A percentile compares a stretch with the other conserved stretches of the same genome.
These are phyloP conservation scores for Arenaria interpres DNA, from an alignment of 2,113 vertebrate genomes.

Conservation along the genomic window DNA sequence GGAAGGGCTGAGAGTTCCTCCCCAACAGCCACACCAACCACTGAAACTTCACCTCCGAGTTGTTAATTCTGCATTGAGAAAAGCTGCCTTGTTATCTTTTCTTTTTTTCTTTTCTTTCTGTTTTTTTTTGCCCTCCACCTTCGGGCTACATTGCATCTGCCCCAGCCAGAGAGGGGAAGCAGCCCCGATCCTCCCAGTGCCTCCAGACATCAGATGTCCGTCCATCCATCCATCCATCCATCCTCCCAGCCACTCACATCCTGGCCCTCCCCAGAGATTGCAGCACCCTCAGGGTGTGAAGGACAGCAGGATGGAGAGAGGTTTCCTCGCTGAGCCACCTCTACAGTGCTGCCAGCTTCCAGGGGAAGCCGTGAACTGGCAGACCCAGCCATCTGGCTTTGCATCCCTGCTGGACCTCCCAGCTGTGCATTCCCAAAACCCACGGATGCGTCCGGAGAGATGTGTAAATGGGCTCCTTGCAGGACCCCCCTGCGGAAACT, in stretches of 20 bases:
- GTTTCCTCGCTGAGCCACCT: background rate
- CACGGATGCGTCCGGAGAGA: accelerated
- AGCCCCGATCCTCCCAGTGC: background rate
- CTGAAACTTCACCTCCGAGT: background rate
- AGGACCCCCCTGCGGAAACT: background rate
- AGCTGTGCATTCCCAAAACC: background rate
- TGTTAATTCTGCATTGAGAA: background rate
- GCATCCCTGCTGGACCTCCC: background rate
- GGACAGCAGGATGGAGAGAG: background rate
- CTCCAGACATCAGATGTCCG: background rate
- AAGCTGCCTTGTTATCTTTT: background rate
- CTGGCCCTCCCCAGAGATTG: background rate
- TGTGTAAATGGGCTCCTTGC: background rate
- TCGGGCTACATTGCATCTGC: background rate
- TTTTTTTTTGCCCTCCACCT: background rate
- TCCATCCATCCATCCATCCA: background rate
- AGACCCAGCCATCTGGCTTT: background rate
- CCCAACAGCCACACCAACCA: background rate
- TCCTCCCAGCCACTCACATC: background rate
- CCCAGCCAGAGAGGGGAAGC: background rate
- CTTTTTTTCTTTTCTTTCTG: too few species aligned
- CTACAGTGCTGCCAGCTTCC: background rate
- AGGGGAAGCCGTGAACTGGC: background rate
- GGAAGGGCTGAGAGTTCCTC: background rate
- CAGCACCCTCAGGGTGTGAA: background rate